Conservation (phyloP, 2,113 vertebrate species). For the Aptenodytes forsteri region DNA sequence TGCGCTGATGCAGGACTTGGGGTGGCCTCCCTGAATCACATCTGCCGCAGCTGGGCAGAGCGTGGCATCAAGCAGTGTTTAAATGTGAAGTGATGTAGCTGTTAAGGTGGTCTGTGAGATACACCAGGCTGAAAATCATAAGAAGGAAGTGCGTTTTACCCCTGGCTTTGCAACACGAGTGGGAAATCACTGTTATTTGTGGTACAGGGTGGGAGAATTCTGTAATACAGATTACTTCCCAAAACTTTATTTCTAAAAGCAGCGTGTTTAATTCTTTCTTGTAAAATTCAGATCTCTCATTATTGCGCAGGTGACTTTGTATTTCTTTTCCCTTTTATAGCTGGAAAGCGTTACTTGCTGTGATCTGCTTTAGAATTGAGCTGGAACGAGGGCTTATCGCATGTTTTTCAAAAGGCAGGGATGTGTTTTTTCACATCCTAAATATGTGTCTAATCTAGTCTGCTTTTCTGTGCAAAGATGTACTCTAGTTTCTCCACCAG, state of each 20-base stretch:
- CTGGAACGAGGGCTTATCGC: not conserved
- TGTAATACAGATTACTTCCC: not conserved
- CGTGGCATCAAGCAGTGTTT: not conserved
- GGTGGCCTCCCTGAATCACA: too few relatives aligned
- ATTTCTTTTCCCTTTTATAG: not conserved
- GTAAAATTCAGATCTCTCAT: not conserved
- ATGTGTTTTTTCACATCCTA: not conserved
- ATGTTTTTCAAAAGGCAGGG: not conserved
- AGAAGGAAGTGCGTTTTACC: not conserved
- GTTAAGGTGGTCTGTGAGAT: not conserved
- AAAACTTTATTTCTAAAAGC: not conserved
- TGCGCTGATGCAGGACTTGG: not conserved
- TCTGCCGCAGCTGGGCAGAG: not conserved
- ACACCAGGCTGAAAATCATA: not conserved
- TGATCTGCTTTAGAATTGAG: not conserved
- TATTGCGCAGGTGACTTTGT: not conserved
- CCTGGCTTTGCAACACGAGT: not conserved
- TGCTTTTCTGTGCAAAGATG: not conserved
- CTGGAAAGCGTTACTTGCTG: not conserved
- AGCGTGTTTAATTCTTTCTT: not conserved
- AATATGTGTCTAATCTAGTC: not conserved
- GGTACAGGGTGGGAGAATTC: not conserved
- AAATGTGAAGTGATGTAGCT: too few relatives aligned
- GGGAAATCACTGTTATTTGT: not conserved
- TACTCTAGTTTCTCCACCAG: not conserved